Evolutionary conservation across 1,140 invertebrate genomes (phyloP).

Genomic region (Ips typographus): DNA sequence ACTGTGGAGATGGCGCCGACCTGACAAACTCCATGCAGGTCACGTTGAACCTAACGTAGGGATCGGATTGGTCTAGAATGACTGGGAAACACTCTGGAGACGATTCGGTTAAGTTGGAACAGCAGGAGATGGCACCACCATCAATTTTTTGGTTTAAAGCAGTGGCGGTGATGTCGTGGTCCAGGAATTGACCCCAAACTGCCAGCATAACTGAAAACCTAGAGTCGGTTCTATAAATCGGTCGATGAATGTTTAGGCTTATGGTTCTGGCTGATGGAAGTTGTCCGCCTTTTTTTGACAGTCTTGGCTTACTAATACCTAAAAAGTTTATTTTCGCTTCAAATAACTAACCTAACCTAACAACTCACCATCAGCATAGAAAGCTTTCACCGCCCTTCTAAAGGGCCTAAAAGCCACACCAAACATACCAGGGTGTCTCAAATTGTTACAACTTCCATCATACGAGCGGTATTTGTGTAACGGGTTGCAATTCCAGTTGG

Average conservation of each 20-base stretch:
- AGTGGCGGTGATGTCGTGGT: constrained; percentile 91
- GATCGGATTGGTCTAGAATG: constrained; percentile 64
- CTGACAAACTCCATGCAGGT: constrained; percentile 83
- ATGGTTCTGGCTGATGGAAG: constrained; percentile 75
- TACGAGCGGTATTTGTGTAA: constrained; percentile 62
- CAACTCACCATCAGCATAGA: constrained; percentile 71
- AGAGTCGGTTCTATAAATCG: constrained; percentile 68
- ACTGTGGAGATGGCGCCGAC: constrained; percentile 83
- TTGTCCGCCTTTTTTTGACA: constrained; percentile 54
- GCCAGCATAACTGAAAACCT: constrained; percentile 79
- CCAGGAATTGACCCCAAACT: constrained; percentile 94
- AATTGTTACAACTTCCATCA: constrained; percentile 83
- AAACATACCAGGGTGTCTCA: constrained; percentile 62
- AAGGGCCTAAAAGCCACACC: constrained; percentile 79
- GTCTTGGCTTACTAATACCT: constrained; percentile 70
- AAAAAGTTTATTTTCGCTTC: constrained; percentile 17
- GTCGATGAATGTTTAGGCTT: constrained; percentile 70
- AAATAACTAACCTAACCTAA: not conserved
- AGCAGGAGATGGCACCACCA: constrained; percentile 67
- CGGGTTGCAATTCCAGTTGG: constrained; percentile 21
- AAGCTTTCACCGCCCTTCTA: constrained; percentile 68
- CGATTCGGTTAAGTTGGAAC: constrained; percentile 48
- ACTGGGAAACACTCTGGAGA: constrained; percentile 87
- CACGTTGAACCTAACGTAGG: constrained; percentile 66
- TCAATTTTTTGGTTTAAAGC: constrained; percentile 69